These are phyloP conservation scores for Oxygymnocypris stewartii DNA, from an alignment of 2,113 vertebrate species.

Conservation along the genomic window DNA sequence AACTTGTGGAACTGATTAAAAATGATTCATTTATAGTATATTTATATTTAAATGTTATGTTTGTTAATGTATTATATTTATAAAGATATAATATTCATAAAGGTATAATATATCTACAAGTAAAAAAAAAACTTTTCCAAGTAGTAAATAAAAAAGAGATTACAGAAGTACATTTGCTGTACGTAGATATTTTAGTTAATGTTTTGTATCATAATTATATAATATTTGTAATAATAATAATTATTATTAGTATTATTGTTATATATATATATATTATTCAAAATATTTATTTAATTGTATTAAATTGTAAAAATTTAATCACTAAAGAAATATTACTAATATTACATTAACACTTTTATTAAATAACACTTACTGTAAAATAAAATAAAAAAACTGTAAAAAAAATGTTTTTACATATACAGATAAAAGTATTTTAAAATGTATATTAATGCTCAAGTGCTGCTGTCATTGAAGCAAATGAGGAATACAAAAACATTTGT, in stretches of 20 bases:
- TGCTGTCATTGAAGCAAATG: background rate
- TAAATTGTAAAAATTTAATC: background rate
- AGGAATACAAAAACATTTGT: background rate
- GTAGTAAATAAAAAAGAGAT: too few relatives aligned
- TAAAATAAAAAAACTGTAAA: background rate
- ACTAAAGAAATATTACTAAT: background rate
- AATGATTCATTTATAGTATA: background rate
- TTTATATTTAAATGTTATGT: background rate
- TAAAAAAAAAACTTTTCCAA: too few relatives aligned
- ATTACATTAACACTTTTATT: background rate
- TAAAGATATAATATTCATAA: background rate
- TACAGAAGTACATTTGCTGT: too few relatives aligned
- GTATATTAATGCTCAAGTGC: background rate
- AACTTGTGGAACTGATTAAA: background rate
- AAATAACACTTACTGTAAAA: background rate
- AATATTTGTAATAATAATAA: too few relatives aligned
- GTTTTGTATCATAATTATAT: too few relatives aligned
- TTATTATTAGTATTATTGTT: too few relatives aligned
- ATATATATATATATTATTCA: too few relatives aligned
- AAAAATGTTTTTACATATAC: too few relatives aligned
- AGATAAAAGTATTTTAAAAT: too few relatives aligned
- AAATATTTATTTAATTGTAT: background rate
- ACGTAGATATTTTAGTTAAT: too few relatives aligned
- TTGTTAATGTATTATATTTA: background rate
- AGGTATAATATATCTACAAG: background rate